Evolutionary conservation across 2,113 vertebrate genomes (phyloP).

Genomic region (Oncorhynchus mykiss): DNA sequence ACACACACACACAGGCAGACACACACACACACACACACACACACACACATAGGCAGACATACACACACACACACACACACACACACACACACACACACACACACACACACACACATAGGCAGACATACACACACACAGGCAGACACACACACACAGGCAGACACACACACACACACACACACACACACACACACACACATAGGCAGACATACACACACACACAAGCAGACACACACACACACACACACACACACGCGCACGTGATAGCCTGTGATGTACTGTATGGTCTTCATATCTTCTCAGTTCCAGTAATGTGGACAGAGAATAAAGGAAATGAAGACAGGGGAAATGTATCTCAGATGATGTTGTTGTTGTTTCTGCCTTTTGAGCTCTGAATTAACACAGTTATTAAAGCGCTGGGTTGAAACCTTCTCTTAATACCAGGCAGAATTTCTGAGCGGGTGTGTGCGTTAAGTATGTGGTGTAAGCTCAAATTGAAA

Average conservation of each 20-base stretch:
- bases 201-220: background rate
- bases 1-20: background rate
- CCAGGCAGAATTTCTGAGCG: slow-evolving; percentile 54
- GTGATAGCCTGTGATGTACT: slow-evolving; percentile 50
- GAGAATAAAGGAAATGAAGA: slow-evolving; percentile 70
- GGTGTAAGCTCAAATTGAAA: slow-evolving; percentile 56
- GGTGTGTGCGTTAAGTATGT: slow-evolving; percentile 41
- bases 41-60: background rate
- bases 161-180: background rate
- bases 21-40: background rate
- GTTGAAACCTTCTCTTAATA: slow-evolving; percentile 68
- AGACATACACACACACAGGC: slow-evolving; percentile 9
- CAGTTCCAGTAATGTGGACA: slow-evolving; percentile 55
- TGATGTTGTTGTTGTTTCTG: slow-evolving; percentile 64
- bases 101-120: background rate
- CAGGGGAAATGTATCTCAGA: slow-evolving; percentile 64
- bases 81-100: background rate
- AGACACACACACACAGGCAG: background rate
- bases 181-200: background rate
- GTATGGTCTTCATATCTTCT: slow-evolving; percentile 59
- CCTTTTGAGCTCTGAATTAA: slow-evolving; percentile 69
- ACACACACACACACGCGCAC: background rate
- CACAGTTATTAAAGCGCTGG: slow-evolving; percentile 75
- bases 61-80: background rate
- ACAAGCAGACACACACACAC: background rate